phyloP scores from a whole-genome alignment of 2,888 invertebrate species.

The Muschampia plurimacula region DNA sequence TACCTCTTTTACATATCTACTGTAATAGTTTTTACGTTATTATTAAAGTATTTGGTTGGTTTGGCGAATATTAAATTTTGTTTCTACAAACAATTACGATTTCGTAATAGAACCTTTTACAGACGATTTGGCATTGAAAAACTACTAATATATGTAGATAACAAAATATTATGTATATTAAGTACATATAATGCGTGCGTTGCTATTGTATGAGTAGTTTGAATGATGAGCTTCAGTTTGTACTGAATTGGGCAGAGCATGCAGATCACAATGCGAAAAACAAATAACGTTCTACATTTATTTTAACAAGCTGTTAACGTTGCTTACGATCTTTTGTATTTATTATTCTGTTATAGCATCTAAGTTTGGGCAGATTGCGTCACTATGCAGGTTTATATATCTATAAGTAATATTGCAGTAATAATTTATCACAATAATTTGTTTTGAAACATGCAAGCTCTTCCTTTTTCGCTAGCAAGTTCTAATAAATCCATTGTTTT shows the following conservation, averaged over 20 bases:
- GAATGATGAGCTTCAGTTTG: constrained; percentile 49
- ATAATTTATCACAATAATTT: constrained; percentile 3
- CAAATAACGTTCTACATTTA: constrained; percentile 38
- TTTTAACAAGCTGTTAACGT: constrained; percentile 41
- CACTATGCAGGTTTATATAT: constrained; percentile 5
- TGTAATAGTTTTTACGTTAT: too few relatives aligned
- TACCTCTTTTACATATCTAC: too few relatives aligned
- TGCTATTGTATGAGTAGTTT: constrained; percentile 50
- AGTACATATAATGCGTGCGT: constrained; percentile 42
- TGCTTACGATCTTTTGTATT: constrained; percentile 14
- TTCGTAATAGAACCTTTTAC: constrained; percentile 63
- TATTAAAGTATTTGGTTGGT: too few relatives aligned
- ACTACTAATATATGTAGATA: constrained; percentile 45
- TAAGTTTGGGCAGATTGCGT: constrained; percentile 28
- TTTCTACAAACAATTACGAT: constrained; percentile 47
- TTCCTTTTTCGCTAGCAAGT: background rate
- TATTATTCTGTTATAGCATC: constrained; percentile 23
- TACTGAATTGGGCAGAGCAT: constrained; percentile 53
- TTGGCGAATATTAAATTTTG: constrained; percentile 53
- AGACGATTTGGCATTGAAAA: constrained; percentile 64
- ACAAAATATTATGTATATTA: constrained; percentile 41
- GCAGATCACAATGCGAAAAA: constrained; percentile 47
- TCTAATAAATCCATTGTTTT: too few relatives aligned
- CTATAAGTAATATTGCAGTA: background rate
- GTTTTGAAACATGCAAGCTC: background rate